Evolutionary conservation across 1,140 invertebrate species (phyloP), one percentile per base, ranked within the genome.

Genomic region (Stratiolaelaps scimitus): DNA sequence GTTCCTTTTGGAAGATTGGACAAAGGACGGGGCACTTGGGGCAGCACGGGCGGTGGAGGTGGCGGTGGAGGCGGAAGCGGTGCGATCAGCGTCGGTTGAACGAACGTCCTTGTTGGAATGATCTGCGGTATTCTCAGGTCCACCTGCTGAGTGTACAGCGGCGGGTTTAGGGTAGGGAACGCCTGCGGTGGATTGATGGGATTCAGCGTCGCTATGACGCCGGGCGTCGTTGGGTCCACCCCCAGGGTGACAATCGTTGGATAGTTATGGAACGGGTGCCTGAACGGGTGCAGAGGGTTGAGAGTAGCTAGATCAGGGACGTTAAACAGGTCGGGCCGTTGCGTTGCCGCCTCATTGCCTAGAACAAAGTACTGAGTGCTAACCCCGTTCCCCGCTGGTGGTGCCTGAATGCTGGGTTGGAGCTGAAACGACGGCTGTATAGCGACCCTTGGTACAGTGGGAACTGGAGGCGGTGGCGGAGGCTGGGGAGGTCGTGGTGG

Each of bases 311-410:
- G 53, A 15, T 15, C 15, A 26, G 23, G 53, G 34, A 29, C 26
- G 23, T 60, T 60, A 4, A 19, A 26, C 4, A 60, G 10, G 23
- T 60, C 15, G 6, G n/a, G 26, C 15, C 15, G 15, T 15, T 60
- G 26, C 26, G 53, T 26, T 15, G 53, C 53, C 15, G 15, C 23
- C 6, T 60, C 15, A n/a, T n/a, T n/a, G 20, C 53, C 53, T 4
- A 60, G 10, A 2, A 60, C 53, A 34, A 60, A 60, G 53, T 60
- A 60, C 10, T 60, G 53, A 1, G 53, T 60, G 23, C 53, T 60
- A 26, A 15, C 26, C 6, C 23, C 26, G 4, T n/a, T 1, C 15
- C 15, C 34, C 4, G 15, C 5, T 26, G 53, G 53, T 17, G 23
- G 17, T 26, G 53, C 17, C 26, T 23, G 53, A 60, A 60, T 60